phyloP scores from a whole-genome alignment of 2,113 vertebrate genomes.

The Macheiramphus alcinus region DNA sequence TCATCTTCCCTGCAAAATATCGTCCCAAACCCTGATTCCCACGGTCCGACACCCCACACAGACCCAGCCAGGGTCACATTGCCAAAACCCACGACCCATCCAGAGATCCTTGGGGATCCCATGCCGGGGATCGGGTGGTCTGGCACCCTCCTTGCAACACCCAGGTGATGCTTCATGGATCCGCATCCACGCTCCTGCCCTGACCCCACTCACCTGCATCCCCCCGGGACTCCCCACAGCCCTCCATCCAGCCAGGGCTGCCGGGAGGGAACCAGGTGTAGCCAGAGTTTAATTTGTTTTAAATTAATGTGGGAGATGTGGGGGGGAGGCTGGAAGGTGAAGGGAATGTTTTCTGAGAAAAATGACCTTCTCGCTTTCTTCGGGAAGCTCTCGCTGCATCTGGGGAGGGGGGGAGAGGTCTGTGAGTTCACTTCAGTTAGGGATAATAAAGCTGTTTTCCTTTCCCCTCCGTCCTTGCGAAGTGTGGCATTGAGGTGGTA shows the following conservation, averaged over 20 bases:
- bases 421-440: not conserved
- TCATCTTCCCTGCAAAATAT: not conserved
- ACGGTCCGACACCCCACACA: rapidly evolving
- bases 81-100: not conserved
- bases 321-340: not conserved
- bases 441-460: not conserved
- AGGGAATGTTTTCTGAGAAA: not conserved
- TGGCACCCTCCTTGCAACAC: not conserved
- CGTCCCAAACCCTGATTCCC: rapidly evolving
- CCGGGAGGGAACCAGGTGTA: slow-evolving; percentile 4
- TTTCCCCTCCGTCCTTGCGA: not conserved
- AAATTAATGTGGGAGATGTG: not conserved
- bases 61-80: rapidly evolving
- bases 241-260: not conserved
- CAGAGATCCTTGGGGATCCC: not conserved
- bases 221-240: not conserved
- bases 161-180: not conserved
- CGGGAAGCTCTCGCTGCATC: not conserved
- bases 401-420: not conserved
- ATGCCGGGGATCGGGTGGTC: rapidly evolving
- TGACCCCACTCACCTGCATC: not conserved
- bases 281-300: not conserved
- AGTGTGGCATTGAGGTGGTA: not conserved
- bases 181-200: rapidly evolving
- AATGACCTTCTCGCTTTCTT: not conserved